phyloP scores from a whole-genome alignment of 37 sponge, comb jelly and placozoan genomes.

The Geodia barretti region DNA sequence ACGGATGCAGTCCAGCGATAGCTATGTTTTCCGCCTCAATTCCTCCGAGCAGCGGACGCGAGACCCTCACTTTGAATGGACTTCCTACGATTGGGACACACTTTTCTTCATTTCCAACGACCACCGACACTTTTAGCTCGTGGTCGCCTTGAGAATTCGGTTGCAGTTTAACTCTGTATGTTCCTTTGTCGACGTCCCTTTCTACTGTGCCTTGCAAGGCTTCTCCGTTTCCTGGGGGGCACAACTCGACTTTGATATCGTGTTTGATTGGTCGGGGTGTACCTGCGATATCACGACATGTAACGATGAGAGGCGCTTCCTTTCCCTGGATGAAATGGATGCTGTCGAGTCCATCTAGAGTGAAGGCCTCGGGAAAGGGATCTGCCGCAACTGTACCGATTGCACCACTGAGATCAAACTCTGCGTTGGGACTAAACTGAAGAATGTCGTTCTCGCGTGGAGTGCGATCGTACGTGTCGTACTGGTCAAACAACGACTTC shows the following conservation, averaged over 20 bases:
- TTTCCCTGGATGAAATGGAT: slow-evolving; percentile 14
- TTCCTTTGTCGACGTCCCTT: not conserved
- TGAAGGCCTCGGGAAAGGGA: not conserved
- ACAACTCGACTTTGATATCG: not conserved
- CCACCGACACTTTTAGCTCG: not conserved
- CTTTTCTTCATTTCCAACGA: not conserved
- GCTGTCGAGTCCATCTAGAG: not conserved
- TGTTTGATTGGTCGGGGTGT: not conserved
- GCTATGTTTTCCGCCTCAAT: not conserved
- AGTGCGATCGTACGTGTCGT: slow-evolving; percentile 2
- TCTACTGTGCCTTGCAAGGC: not conserved
- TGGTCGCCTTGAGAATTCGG: slow-evolving; percentile 8
- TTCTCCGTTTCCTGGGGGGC: not conserved
- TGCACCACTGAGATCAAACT: not conserved
- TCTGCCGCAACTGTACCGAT: slow-evolving; percentile 15
- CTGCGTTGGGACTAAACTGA: not conserved
- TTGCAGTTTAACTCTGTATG: slow-evolving; percentile 2
- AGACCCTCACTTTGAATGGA: slow-evolving; percentile 17
- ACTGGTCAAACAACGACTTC: not conserved
- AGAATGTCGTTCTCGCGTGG: slow-evolving; percentile 30
- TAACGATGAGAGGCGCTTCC: not conserved
- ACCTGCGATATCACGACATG: slow-evolving; percentile 15
- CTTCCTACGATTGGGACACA: slow-evolving; percentile 7
- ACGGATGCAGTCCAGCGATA: not conserved
- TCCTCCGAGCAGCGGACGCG: not conserved